Evolutionary conservation across 92 coral and sea anemone genomes (phyloP).

Genomic region (Chrysogorgia sp.): DNA sequence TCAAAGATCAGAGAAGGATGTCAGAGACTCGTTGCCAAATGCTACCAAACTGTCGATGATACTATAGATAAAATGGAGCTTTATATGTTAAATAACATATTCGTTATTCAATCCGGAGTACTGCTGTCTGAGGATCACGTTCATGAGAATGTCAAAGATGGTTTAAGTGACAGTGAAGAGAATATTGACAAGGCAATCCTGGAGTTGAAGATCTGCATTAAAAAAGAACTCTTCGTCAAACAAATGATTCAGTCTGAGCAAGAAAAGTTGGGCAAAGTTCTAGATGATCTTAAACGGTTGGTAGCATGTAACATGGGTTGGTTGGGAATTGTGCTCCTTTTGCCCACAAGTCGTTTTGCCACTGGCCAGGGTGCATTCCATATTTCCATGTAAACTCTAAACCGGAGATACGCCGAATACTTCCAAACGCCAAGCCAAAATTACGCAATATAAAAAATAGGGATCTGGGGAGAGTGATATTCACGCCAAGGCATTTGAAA

Average conservation of each 20-base stretch:
- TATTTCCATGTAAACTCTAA: no score
- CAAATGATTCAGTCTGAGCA: neutral
- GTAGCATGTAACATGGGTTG: neutral
- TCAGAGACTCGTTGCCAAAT: conserved; percentile 12
- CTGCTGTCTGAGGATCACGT: conserved; percentile 94
- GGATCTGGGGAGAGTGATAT: no score
- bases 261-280: neutral
- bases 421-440: no score
- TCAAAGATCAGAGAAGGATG: conserved; percentile 8
- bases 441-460: no score
- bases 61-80: conserved; percentile 49
- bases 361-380: no score
- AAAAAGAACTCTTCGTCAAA: conserved; percentile 1
- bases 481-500: no score
- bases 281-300: conserved; percentile 16
- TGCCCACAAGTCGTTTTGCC: no score
- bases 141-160: neutral
- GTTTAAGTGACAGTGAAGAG: neutral
- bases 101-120: conserved; percentile 72
- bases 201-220: conserved; percentile 20
- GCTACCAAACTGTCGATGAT: conserved; percentile 15
- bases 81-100: conserved; percentile 69
- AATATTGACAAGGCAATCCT: conserved; percentile 23
- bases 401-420: no score
- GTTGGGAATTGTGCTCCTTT: no score